Conservation (phyloP, 1,140 invertebrate genomes). For the Heterodera carotae region DNA sequence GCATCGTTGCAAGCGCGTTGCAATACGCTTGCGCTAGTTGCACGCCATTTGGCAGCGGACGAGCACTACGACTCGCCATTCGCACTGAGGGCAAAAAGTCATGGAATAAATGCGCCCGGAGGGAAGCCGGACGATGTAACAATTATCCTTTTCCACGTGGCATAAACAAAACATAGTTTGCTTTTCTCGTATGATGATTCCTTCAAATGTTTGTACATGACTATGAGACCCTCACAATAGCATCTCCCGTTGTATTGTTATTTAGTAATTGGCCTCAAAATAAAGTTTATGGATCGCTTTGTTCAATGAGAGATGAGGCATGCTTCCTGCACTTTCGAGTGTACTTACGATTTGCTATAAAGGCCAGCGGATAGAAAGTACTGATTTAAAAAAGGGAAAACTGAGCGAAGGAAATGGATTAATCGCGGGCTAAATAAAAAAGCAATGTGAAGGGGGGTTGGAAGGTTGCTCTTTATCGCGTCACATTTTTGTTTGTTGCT, state of each 20-base stretch:
- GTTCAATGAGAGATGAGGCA: no score
- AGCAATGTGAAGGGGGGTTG: neutral
- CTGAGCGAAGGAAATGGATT: no score
- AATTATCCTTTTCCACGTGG: slow-evolving; percentile 74
- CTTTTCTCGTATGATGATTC: no score
- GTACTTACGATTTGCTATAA: no score
- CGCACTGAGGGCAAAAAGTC: slow-evolving; percentile 79
- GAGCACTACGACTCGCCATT: slow-evolving; percentile 92
- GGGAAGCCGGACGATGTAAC: slow-evolving; percentile 83
- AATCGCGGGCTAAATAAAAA: neutral
- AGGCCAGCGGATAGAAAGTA: no score
- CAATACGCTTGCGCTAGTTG: slow-evolving; percentile 90
- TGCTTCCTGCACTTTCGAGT: no score
- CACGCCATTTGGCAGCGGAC: slow-evolving; percentile 86
- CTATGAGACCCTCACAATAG: no score
- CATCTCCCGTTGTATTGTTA: no score
- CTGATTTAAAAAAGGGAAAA: no score
- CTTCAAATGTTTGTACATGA: no score
- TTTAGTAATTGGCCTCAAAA: no score
- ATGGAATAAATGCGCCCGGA: slow-evolving; percentile 68
- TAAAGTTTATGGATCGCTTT: no score
- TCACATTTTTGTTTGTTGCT: neutral
- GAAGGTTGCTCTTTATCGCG: neutral
- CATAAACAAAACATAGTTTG: slow-evolving; percentile 23
- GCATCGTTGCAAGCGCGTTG: slow-evolving; percentile 79